phyloP scores from a whole-genome alignment of 1,140 invertebrate species.

The Drosophila pachea region DNA sequence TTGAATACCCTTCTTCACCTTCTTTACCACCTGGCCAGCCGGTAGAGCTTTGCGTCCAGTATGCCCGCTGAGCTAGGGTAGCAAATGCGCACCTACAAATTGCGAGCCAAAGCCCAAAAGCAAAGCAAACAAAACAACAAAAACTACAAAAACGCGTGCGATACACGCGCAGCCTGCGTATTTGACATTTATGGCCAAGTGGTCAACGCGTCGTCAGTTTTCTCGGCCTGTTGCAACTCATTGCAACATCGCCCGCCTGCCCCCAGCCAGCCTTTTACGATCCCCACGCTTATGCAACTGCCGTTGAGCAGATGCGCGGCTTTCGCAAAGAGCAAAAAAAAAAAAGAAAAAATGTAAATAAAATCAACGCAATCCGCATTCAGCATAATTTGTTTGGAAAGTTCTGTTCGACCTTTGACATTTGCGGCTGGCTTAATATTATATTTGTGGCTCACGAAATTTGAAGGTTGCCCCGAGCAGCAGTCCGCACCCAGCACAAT shows the following conservation, averaged over 20 bases:
- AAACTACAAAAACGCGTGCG: slow-evolving; percentile 39
- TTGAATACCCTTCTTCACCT: not conserved
- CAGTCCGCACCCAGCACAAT: slow-evolving; percentile 55
- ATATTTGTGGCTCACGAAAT: slow-evolving; percentile 29
- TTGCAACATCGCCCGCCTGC: slow-evolving; percentile 17
- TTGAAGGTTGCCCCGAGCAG: slow-evolving; percentile 58
- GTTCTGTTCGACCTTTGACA: slow-evolving; percentile 66
- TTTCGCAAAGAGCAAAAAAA: no score
- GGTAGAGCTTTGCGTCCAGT: no score
- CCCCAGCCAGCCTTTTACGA: slow-evolving; percentile 7
- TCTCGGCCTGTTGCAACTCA: slow-evolving; percentile 12
- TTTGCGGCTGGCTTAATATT: slow-evolving; percentile 27
- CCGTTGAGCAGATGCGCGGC: slow-evolving; percentile 2
- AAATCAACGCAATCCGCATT: not conserved
- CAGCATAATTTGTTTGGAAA: slow-evolving; percentile 42
- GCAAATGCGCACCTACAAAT: no score
- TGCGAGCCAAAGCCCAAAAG: slow-evolving; percentile 29
- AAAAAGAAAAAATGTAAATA: slow-evolving; percentile 1
- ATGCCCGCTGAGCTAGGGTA: no score
- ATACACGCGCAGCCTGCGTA: slow-evolving; percentile 40
- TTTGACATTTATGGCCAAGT: slow-evolving; percentile 58
- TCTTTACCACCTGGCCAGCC: not conserved
- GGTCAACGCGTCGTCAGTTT: slow-evolving; percentile 27
- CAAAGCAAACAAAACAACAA: slow-evolving; percentile 19
- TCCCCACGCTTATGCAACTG: slow-evolving; percentile 8